Base-by-base conservation (phyloP, 2,113 vertebrate genomes). In the Ursus arctos region DNA sequence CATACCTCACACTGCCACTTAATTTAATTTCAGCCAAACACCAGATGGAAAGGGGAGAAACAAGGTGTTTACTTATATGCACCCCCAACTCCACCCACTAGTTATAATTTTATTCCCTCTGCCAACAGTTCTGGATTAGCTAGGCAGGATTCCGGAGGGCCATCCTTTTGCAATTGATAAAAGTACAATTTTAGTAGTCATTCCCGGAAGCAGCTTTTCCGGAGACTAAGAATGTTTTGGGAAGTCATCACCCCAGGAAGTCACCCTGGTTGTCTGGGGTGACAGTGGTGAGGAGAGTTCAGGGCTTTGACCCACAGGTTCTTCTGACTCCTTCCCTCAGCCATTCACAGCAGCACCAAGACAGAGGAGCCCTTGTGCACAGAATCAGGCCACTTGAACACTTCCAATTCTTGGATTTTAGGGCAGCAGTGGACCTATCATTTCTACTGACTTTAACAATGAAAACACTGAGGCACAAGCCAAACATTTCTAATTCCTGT, bases 1-100 rank as follows among this genome's bases (percentile, higher is more conserved):
- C 47, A 33, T 40, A 59, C 36, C 31, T 94, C 36, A 80, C 19
- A 43, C 26, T 74, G 36, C 51, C 55, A 33, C 67, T 79, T 86
- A 33, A 84, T 61, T 67, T 82, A 79, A 92, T 89, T 94, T 79
- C 43, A 84, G 74, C 76, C 69, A 77, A 87, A 83, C 57, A 33
- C 61, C 57, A 74, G 43, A 88, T 91, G 47, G 63, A 72, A 2
- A n/a, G 61, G 49, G 22, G 63, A 55, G 26, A 91, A 67, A 28
- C 14, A 33, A 76, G 47, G 36, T 55, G 43, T 26, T n/a, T 51
- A n/a, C 12, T 16, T 36, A 71, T 47, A 65, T 47, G 82, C n/a
- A 7, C 16, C 5, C 26, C 19, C 7, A 72, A 77, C 8, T 69
- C 87, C 4, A 31, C 36, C 7, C 49, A 71, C 6, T 31, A n/a